A percentile compares a stretch with the other conserved stretches of the same genome.
Conservation (phyloP, 2,888 invertebrate genomes). For the Panzeria rudis region DNA sequence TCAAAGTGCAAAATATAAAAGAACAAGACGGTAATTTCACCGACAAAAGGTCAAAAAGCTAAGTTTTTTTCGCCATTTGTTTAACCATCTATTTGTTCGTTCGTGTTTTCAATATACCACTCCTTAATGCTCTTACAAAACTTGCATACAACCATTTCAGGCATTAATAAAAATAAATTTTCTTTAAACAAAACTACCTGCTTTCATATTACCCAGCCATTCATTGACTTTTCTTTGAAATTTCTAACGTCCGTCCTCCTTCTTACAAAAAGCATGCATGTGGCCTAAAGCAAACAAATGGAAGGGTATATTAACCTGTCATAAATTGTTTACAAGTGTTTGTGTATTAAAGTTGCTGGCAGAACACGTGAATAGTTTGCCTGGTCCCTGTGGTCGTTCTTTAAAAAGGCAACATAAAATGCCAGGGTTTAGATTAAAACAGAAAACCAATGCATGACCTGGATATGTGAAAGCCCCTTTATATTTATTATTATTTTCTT, state of each 20-base stretch:
- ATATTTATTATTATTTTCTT: background rate
- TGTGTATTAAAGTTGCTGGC: background rate
- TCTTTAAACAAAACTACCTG: conserved; percentile 12
- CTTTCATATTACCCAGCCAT: conserved; percentile 8
- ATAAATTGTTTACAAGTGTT: conserved; percentile 17
- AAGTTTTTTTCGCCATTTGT: conserved; percentile 24
- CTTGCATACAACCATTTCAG: conserved; percentile 16
- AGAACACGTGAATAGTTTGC: conserved; percentile 10
- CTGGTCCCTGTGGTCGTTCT: conserved; percentile 8
- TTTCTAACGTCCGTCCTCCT: background rate
- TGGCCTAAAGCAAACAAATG: conserved; percentile 35
- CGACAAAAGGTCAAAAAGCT: conserved; percentile 46
- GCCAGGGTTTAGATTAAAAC: background rate
- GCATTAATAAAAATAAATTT: conserved; percentile 19
- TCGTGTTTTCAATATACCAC: conserved; percentile 28
- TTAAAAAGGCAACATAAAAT: conserved; percentile 1
- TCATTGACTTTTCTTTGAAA: conserved; percentile 18
- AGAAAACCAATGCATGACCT: conserved; percentile 6
- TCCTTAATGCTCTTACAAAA: background rate
- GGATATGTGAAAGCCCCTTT: background rate
- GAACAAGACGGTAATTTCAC: background rate
- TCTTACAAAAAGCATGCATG: conserved; percentile 2
- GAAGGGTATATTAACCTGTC: conserved; percentile 55
- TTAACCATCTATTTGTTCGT: conserved; percentile 5
- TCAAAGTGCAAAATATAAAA: conserved; percentile 3